Evolutionary conservation across 2,797 vertebrate genomes (phyloP).

Genomic region (Avahi laniger): DNA sequence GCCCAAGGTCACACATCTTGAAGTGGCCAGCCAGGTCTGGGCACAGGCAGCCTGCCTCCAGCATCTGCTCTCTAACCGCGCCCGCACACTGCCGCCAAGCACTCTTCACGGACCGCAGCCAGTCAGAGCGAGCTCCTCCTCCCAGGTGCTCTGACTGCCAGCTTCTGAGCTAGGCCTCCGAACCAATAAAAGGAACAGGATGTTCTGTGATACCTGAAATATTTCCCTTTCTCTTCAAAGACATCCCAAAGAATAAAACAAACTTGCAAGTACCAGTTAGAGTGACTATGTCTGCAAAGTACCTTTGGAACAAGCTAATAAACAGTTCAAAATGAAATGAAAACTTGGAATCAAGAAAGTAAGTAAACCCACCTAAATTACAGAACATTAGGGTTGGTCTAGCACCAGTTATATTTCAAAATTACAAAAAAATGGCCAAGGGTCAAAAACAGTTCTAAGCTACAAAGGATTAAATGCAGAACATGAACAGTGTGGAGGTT

Average conservation of each 20-base stretch:
- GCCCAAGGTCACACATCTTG: fast-evolving
- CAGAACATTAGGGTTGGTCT: not conserved
- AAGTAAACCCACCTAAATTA: not conserved
- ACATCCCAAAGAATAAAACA: not conserved
- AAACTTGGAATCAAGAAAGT: not conserved
- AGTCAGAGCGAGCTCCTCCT: fast-evolving
- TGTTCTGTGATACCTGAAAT: not conserved
- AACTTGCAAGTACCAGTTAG: not conserved
- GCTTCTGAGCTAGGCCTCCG: not conserved
- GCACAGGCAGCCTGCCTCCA: not conserved
- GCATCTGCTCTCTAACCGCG: fast-evolving
- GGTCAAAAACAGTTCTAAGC: not conserved
- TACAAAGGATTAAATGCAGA: not conserved
- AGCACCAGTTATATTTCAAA: not conserved
- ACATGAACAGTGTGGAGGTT: not conserved
- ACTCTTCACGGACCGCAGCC: fast-evolving
- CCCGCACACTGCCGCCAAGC: fast-evolving
- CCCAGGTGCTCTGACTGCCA: fast-evolving
- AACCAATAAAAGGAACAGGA: fast-evolving
- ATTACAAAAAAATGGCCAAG: not conserved
- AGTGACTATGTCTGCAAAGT: not conserved
- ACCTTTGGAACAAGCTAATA: not conserved
- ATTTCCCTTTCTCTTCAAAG: not conserved
- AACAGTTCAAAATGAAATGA: not conserved
- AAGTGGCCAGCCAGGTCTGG: fast-evolving